Conservation (phyloP, 1,140 invertebrate species). For the Bombyx mandarina region DNA sequence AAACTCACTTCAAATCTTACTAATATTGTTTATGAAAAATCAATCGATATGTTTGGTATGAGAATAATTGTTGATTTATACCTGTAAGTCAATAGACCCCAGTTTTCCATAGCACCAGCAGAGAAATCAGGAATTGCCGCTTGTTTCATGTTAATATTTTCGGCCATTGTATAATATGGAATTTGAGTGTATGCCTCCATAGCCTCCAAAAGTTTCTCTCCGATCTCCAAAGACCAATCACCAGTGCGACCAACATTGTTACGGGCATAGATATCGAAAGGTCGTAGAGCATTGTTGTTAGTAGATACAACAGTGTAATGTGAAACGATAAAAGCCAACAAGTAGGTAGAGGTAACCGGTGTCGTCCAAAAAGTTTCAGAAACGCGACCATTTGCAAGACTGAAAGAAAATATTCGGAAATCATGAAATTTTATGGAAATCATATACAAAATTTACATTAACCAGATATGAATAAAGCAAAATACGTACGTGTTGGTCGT, state of each 20-base stretch:
- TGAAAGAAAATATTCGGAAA: too few relatives aligned
- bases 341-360: slow-evolving; percentile 87
- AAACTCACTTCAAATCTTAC: too few relatives aligned
- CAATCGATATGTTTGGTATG: too few relatives aligned
- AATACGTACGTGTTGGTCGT: slow-evolving; percentile 23
- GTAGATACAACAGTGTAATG: slow-evolving; percentile 74
- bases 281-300: slow-evolving; percentile 39
- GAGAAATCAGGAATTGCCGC: slow-evolving; percentile 81
- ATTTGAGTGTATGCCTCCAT: slow-evolving; percentile 67
- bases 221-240: slow-evolving; percentile 71
- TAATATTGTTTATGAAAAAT: too few relatives aligned
- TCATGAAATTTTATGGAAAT: too few relatives aligned
- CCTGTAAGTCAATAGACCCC: slow-evolving; percentile 79
- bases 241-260: slow-evolving; percentile 76
- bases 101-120: slow-evolving; percentile 79
- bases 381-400: slow-evolving; percentile 19
- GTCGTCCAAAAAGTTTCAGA: slow-evolving; percentile 66
- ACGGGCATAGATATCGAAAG: slow-evolving; percentile 80
- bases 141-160: slow-evolving; percentile 73
- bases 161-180: slow-evolving; percentile 64
- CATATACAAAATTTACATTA: too few relatives aligned
- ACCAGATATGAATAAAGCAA: too few relatives aligned
- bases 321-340: slow-evolving; percentile 87
- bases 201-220: slow-evolving; percentile 55
- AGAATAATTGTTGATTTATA: slow-evolving; percentile 14